Evolutionary conservation across 2,113 vertebrate genomes (phyloP).

Genomic region (Brachypteracias leptosomus): DNA sequence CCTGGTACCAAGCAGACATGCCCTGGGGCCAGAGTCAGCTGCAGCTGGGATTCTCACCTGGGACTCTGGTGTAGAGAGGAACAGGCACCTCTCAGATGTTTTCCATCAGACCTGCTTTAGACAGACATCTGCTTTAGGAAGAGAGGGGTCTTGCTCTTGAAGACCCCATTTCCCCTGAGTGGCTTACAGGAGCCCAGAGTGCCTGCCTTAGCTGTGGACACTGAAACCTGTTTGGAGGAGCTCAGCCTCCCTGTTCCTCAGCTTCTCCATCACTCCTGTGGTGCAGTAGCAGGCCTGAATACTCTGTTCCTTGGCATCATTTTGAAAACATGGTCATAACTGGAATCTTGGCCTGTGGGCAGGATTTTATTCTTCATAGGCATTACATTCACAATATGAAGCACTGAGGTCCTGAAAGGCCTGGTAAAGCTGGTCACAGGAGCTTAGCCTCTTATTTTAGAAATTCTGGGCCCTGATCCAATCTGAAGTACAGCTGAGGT

Average conservation of each 20-base stretch:
- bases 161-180: not conserved
- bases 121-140: not conserved
- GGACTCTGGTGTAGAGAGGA: not conserved
- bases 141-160: not conserved
- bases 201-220: not conserved
- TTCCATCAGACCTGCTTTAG: not conserved
- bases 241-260: not conserved
- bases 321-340: not conserved
- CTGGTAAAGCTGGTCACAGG: not conserved
- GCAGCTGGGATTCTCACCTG: not conserved
- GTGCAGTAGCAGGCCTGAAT: not conserved
- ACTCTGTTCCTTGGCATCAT: not conserved
- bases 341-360: accelerated
- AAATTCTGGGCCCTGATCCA: not conserved
- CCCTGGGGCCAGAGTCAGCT: not conserved
- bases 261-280: not conserved
- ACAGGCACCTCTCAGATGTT: not conserved
- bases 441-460: not conserved
- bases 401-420: not conserved
- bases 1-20: not conserved
- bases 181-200: not conserved
- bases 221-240: not conserved
- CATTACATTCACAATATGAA: not conserved
- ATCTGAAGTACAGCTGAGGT: not conserved
- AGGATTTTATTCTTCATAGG: not conserved